A percentile compares a stretch with the other conserved stretches of the same genome.
These are phyloP conservation scores for Salvelinus sp. DNA, from an alignment of 2,113 vertebrate genomes.

Conservation along the genomic window DNA sequence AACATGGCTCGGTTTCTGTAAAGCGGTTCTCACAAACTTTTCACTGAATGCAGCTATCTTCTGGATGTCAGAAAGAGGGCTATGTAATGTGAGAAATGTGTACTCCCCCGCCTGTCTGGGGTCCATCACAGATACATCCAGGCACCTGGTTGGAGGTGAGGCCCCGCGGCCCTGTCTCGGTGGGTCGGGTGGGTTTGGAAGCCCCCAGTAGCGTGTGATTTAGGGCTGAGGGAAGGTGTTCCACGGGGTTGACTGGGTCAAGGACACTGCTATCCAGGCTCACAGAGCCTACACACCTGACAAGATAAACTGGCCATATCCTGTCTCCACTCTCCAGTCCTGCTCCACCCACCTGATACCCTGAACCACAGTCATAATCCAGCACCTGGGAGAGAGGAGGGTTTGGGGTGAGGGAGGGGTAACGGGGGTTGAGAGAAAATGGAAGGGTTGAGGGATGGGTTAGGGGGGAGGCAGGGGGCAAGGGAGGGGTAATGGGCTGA, in stretches of 20 bases:
- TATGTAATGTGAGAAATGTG: constrained; percentile 34
- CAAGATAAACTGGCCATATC: constrained; percentile 55
- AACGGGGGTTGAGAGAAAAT: neutral
- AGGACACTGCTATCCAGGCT: constrained; percentile 26
- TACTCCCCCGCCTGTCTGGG: constrained; percentile 38
- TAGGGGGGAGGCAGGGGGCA: constrained; percentile 13
- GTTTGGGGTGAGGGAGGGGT: neutral
- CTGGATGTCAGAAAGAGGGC: neutral
- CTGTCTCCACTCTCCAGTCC: constrained; percentile 20
- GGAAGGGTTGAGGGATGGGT: constrained; percentile 14
- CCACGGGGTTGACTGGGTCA: constrained; percentile 45
- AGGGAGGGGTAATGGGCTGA: neutral
- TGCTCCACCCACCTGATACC: neutral
- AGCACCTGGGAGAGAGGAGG: constrained; percentile 8
- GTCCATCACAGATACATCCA: constrained; percentile 42
- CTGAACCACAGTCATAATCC: neutral
- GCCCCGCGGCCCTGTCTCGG: constrained; percentile 4
- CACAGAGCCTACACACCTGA: constrained; percentile 46
- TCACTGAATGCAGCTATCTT: neutral
- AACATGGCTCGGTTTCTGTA: too few relatives aligned
- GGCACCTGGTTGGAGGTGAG: constrained; percentile 43
- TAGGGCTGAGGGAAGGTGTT: constrained; percentile 43
- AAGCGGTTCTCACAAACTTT: too few relatives aligned
- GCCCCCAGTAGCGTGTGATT: constrained; percentile 38
- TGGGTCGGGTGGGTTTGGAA: constrained; percentile 7